phyloP scores from a whole-genome alignment of 2,113 vertebrate genomes.

The Lamprotornis superbus region DNA sequence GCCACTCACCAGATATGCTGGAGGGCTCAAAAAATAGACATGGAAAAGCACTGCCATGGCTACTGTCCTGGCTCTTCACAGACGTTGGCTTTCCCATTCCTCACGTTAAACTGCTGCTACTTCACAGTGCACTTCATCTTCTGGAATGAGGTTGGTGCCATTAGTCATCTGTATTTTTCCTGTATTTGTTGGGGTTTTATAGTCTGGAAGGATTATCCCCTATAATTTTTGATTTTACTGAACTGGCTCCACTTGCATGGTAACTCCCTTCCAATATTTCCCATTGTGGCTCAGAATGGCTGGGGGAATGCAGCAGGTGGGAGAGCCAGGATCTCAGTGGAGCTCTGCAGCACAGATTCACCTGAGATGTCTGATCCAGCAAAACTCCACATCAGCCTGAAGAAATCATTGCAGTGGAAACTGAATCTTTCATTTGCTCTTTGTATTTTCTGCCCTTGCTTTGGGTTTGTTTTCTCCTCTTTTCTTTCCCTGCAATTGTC shows the following conservation, averaged over 20 bases:
- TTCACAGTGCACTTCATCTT: not conserved
- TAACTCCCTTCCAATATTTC: not conserved
- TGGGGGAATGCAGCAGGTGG: not conserved
- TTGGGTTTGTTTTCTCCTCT: not conserved
- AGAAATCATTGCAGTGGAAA: not conserved
- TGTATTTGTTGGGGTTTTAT: not conserved
- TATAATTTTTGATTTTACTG: not conserved
- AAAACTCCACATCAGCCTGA: not conserved
- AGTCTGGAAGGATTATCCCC: not conserved
- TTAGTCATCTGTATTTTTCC: not conserved
- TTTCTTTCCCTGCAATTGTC: constrained; percentile 15
- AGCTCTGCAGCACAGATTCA: not conserved
- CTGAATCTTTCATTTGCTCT: not conserved
- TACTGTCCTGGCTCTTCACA: not conserved
- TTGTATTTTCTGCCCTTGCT: not conserved
- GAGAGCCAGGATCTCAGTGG: not conserved
- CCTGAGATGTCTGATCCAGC: not conserved
- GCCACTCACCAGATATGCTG: not conserved
- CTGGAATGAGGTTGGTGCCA: not conserved
- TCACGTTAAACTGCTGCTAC: not conserved
- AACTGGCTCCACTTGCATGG: not conserved
- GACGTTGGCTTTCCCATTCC: not conserved
- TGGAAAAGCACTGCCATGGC: not conserved
- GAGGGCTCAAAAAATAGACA: not conserved
- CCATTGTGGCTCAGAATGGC: not conserved